Evolutionary conservation across 2,797 vertebrate species (phyloP).

Genomic region (Lateolabrax maculatus): DNA sequence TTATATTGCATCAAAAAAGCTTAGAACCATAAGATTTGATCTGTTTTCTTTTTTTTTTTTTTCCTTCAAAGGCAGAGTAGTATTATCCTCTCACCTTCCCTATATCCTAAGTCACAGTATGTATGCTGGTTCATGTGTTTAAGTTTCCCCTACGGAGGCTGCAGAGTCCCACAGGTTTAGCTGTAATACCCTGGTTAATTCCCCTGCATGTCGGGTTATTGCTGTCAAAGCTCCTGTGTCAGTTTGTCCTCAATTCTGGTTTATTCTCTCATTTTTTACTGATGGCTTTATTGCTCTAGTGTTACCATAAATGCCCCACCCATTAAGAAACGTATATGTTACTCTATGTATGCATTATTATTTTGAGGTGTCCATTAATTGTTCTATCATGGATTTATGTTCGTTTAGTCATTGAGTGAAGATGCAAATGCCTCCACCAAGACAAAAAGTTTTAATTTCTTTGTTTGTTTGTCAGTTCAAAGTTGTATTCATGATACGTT

Average conservation of each 20-base stretch:
- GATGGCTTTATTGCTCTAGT: slow-evolving; percentile 61
- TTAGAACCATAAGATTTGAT: slow-evolving; percentile 18
- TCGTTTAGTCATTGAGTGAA: slow-evolving; percentile 21
- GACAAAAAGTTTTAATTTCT: slow-evolving; percentile 20
- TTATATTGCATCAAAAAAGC: slow-evolving; percentile 20
- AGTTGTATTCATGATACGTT: slow-evolving; percentile 52
- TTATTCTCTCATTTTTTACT: slow-evolving; percentile 66
- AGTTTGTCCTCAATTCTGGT: slow-evolving; percentile 66
- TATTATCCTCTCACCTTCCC: slow-evolving; percentile 36
- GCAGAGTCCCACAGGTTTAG: slow-evolving; percentile 75
- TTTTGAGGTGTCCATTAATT: slow-evolving; percentile 17
- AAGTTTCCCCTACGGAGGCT: slow-evolving; percentile 48
- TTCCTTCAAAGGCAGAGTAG: slow-evolving; percentile 24
- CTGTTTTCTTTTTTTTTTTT: slow-evolving; percentile 7
- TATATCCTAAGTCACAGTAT: slow-evolving; percentile 59
- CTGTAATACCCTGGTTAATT: slow-evolving; percentile 79
- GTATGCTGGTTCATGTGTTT: slow-evolving; percentile 43
- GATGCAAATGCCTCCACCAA: slow-evolving; percentile 19
- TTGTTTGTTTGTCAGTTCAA: slow-evolving; percentile 36
- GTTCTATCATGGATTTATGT: background rate
- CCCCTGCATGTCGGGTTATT: slow-evolving; percentile 75
- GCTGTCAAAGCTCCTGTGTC: slow-evolving; percentile 68
- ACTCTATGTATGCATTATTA: background rate
- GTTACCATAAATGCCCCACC: slow-evolving; percentile 33
- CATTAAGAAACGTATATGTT: background rate